Base-by-base conservation (phyloP, 1,140 invertebrate genomes). In the Polyergus mexicanus region DNA sequence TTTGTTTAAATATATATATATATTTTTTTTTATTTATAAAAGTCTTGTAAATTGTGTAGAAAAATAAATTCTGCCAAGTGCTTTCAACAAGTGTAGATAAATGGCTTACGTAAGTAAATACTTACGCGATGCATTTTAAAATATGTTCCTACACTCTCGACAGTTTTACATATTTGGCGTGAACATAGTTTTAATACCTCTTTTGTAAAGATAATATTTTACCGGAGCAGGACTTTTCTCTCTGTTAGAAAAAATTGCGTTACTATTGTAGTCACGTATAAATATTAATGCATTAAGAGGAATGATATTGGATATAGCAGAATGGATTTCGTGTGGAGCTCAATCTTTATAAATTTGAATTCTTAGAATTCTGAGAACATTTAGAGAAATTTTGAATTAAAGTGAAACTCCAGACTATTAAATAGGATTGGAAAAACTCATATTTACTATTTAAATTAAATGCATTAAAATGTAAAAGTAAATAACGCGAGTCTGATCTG, bases 141-240 rank as follows among this genome's bases (percentile, higher is more conserved):
- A 62, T 38, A 72, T 41, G 38, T 83, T 72, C 35, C 68, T 60
- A 41, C 38, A 72, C 38, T 72, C n/a, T 28, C 8, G 16, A 35
- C 54, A 83, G 74, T 83, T 83, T 60, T 28, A 28, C 38, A 72
- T 69, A 83, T 83, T 83, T 74, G 68, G 68, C n/a, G 68, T 68
- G 19, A 81, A 5, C 54, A 72, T 32, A 32, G 47, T 72, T 81
- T 72, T 81, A 81, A 47, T 83, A 28, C 66, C 8, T 6, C 28
- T 74, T 35, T 83, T 47, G 66, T 25, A 38, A 72, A 25, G 16
- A 25, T 6, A 35, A 83, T 83, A 60, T 83, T 74, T 83, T 28
- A 74, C 19, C 7, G 44, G 19, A 71, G 78, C 38, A 81, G 44
- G 13, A 74, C 13, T 74, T 81, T 81, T 81, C 41, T 38, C 28